Conservation (phyloP, 1,140 invertebrate genomes). For the Apis cerana region DNA sequence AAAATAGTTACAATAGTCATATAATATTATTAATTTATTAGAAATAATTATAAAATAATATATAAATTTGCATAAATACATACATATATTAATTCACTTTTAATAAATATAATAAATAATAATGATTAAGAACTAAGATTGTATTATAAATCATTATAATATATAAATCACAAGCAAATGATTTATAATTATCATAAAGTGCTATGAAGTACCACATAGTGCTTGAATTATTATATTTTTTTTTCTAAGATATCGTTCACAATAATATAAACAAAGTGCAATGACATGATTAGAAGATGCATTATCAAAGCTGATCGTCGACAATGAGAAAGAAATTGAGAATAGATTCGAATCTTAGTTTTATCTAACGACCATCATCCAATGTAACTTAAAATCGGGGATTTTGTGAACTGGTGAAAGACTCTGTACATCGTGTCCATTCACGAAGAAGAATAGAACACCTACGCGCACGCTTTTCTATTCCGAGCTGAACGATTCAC, state of each 20-base stretch:
- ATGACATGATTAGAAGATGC: not conserved
- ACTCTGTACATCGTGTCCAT: conserved; percentile 29
- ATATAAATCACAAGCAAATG: no score
- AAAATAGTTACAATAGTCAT: no score
- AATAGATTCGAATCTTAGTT: conserved; percentile 1
- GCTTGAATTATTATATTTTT: no score
- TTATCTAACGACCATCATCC: not conserved
- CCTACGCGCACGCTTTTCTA: conserved; percentile 43
- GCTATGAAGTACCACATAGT: accelerated
- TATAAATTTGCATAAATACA: no score
- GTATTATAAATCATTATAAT: no score
- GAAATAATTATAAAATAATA: no score
- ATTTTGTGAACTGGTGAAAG: conserved; percentile 11
- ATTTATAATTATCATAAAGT: no score
- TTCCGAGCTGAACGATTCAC: conserved; percentile 51
- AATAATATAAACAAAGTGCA: not conserved
- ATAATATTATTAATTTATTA: no score
- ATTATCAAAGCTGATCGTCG: not conserved
- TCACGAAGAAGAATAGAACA: conserved; percentile 39
- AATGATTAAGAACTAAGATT: no score
- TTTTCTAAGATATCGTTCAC: no score
- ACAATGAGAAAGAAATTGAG: not conserved
- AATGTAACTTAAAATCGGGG: not conserved
- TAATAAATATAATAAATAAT: no score
- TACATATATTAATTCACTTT: no score